Conservation (phyloP, 2,797 vertebrate genomes). For the Botia almorhae region DNA sequence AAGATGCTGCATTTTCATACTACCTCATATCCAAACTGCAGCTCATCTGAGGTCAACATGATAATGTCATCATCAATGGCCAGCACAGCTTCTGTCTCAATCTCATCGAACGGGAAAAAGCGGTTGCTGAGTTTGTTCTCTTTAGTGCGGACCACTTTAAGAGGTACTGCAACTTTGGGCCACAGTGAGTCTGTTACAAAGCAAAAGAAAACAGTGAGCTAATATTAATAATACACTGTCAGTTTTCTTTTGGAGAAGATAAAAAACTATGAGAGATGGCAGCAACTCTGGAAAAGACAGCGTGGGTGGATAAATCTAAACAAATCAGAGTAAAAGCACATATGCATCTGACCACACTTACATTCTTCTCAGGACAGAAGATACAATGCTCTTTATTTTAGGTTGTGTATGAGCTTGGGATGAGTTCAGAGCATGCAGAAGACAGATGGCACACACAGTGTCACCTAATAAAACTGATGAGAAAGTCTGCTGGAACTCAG, state of each 20-base stretch:
- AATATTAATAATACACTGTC: conserved; percentile 23
- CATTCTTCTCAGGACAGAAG: conserved; percentile 69
- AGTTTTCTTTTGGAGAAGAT: conserved; percentile 8
- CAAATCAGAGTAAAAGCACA: conserved; percentile 70
- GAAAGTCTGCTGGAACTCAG: conserved; percentile 66
- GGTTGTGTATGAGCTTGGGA: conserved; percentile 74
- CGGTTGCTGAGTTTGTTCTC: conserved; percentile 98
- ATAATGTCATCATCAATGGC: conserved; percentile 99
- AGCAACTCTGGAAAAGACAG: conserved; percentile 64
- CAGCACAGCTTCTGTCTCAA: conserved; percentile 94
- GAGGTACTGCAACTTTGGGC: conserved; percentile 93
- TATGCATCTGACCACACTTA: conserved; percentile 70
- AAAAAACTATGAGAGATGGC: conserved; percentile 53
- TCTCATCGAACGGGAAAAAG: conserved; percentile 97
- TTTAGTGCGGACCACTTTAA: conserved; percentile 93
- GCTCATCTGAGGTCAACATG: conserved; percentile 96
- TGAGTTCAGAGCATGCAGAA: conserved; percentile 74
- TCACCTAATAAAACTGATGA: conserved; percentile 75
- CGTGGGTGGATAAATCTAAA: conserved; percentile 57
- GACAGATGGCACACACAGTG: conserved; percentile 73
- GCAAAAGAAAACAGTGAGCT: conserved; percentile 40
- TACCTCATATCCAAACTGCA: conserved; percentile 99
- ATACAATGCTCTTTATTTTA: conserved; percentile 66
- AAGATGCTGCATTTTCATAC: conserved; percentile 19
- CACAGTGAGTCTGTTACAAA: conserved; percentile 86